Conservation (phyloP, 2,888 invertebrate genomes). For the Meiosimyza platycephala region DNA sequence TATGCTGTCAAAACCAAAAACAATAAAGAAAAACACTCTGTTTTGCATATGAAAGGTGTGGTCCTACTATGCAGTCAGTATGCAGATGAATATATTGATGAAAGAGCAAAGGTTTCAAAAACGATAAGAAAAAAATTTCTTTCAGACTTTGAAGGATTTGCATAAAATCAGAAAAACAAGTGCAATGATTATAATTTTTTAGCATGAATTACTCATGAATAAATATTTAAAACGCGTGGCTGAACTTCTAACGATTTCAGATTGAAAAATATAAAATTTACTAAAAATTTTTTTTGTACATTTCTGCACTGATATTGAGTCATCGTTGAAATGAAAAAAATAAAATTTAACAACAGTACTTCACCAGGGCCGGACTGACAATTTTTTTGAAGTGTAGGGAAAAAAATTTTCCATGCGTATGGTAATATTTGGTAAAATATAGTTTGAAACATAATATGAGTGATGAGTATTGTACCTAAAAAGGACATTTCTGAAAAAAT, state of each 20-base stretch:
- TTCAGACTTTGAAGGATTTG: slow-evolving; percentile 1
- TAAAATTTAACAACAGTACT: too few relatives aligned
- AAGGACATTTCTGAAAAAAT: too few relatives aligned
- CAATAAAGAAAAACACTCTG: neutral
- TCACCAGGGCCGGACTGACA: too few relatives aligned
- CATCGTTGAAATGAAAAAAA: slow-evolving; percentile 11
- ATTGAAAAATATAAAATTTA: neutral
- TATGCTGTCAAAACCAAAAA: too few relatives aligned
- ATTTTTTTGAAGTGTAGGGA: too few relatives aligned
- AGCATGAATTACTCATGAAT: neutral
- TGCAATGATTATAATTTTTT: neutral
- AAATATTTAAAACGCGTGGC: neutral
- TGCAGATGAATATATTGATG: too few relatives aligned
- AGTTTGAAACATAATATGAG: too few relatives aligned
- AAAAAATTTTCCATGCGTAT: too few relatives aligned
- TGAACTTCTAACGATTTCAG: neutral
- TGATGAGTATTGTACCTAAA: too few relatives aligned
- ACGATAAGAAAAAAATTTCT: neutral
- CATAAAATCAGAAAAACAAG: slow-evolving; percentile 12
- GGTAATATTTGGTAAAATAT: too few relatives aligned
- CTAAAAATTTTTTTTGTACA: neutral
- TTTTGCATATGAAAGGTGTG: slow-evolving; percentile 10
- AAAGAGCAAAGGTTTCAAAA: neutral
- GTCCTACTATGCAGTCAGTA: neutral
- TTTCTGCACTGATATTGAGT: slow-evolving; percentile 12